Conservation (phyloP, 1,140 invertebrate species). For the Octopus sinensis region DNA sequence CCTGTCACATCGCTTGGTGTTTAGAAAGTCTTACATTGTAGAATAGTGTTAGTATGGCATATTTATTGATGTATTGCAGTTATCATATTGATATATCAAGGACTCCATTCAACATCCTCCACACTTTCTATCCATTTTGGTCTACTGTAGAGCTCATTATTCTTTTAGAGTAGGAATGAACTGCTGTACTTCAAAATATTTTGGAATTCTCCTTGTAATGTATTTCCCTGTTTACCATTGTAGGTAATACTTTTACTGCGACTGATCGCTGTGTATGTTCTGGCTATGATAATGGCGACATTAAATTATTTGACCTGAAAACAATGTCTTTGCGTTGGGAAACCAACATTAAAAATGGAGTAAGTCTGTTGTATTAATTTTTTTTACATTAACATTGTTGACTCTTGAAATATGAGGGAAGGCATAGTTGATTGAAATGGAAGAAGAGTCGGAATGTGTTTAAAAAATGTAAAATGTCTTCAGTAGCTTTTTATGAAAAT, state of each 20-base stretch:
- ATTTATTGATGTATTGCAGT: too few species aligned
- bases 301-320: constrained; percentile 92
- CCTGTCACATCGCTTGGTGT: too few species aligned
- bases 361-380: constrained; percentile 52
- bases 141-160: too few species aligned
- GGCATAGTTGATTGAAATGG: not conserved
- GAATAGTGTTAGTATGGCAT: too few species aligned
- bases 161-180: too few species aligned
- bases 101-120: too few species aligned
- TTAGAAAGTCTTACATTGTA: too few species aligned
- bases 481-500: not conserved
- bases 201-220: too few species aligned
- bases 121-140: too few species aligned
- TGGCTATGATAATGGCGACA: constrained; percentile 94
- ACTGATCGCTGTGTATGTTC: constrained; percentile 81
- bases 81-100: too few species aligned
- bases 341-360: constrained; percentile 88
- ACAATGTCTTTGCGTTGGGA: constrained; percentile 84
- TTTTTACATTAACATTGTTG: not conserved
- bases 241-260: constrained; percentile 78
- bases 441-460: not conserved
- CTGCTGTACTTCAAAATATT: too few species aligned
- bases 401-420: not conserved
- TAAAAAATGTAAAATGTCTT: not conserved
- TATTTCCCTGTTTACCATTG: constrained; percentile 26